Evolutionary conservation across 2,888 invertebrate species (phyloP).

Genomic region (Drosophila rubida): DNA sequence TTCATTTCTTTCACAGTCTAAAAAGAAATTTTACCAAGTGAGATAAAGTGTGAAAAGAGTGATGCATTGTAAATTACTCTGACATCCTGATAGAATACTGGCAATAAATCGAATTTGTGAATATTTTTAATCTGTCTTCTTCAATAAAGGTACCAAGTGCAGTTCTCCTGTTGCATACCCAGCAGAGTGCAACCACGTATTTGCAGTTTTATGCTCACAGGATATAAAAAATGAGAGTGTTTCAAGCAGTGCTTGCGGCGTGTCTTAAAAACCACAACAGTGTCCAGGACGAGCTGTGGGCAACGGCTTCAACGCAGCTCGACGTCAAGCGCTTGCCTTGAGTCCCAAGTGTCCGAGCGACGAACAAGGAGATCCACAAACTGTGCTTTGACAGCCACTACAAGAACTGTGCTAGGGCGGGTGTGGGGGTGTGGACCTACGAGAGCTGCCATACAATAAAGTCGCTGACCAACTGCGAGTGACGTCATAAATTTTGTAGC

Average conservation of each 20-base stretch:
- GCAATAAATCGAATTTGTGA: too few species aligned
- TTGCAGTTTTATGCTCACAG: neutral
- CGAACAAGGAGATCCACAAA: constrained; percentile 4
- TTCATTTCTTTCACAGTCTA: too few species aligned
- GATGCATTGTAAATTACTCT: too few species aligned
- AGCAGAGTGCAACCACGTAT: neutral
- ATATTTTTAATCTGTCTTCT: too few species aligned
- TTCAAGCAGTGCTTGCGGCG: constrained; percentile 3
- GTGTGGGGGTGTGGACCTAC: neutral
- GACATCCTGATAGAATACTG: too few species aligned
- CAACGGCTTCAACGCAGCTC: neutral
- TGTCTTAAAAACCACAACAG: constrained; percentile 34
- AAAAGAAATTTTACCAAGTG: too few species aligned
- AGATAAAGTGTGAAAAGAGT: too few species aligned
- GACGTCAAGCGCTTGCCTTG: constrained; percentile 12
- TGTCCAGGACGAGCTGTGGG: constrained; percentile 9
- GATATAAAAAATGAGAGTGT: constrained; percentile 15
- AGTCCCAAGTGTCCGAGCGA: constrained; percentile 13
- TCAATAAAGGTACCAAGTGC: too few species aligned
- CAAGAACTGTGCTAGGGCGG: neutral
- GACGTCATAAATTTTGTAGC: constrained; percentile 73
- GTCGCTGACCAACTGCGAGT: constrained; percentile 60
- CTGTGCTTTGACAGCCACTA: neutral
- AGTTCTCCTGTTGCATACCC: neutral
- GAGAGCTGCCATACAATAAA: constrained; percentile 25